phyloP scores from a whole-genome alignment of 64 coral and sea anemone genomes.

The Montipora sp. region DNA sequence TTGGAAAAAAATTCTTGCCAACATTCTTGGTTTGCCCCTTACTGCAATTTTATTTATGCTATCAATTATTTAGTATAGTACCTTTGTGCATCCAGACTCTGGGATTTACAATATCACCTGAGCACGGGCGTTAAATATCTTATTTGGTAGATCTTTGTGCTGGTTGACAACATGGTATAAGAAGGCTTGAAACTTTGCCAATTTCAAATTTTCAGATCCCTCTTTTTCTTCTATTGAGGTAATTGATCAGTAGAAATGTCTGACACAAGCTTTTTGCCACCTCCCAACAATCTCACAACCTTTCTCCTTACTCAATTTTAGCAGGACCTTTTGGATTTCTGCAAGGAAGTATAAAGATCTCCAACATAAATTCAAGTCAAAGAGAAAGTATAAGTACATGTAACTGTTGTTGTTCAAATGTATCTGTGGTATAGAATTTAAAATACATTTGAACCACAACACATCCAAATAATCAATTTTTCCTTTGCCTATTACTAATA shows the following conservation, averaged over 20 bases:
- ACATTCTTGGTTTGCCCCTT: no score
- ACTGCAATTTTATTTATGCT: no score
- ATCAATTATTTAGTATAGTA: neutral
- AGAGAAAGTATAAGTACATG: no score
- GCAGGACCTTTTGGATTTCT: slow-evolving; percentile 40
- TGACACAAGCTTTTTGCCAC: slow-evolving; percentile 68
- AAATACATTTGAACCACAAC: no score
- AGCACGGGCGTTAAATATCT: slow-evolving; percentile 52
- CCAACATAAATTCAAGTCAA: no score
- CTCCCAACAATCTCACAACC: slow-evolving; percentile 44
- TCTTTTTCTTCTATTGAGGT: slow-evolving; percentile 32
- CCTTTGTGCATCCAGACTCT: slow-evolving; percentile 57
- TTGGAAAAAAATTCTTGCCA: no score
- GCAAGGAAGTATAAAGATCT: no score
- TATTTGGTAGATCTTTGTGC: slow-evolving; percentile 60
- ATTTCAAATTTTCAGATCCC: slow-evolving; percentile 9
- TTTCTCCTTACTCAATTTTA: slow-evolving; percentile 61
- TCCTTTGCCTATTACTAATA: no score
- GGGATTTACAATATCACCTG: slow-evolving; percentile 25
- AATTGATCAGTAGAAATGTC: slow-evolving; percentile 69
- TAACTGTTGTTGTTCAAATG: no score
- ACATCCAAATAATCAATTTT: no score
- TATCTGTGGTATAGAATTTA: no score
- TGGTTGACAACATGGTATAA: neutral
- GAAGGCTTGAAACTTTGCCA: slow-evolving; percentile 69